phyloP scores from a whole-genome alignment of 2,888 invertebrate genomes.

The Idaea straminata region DNA sequence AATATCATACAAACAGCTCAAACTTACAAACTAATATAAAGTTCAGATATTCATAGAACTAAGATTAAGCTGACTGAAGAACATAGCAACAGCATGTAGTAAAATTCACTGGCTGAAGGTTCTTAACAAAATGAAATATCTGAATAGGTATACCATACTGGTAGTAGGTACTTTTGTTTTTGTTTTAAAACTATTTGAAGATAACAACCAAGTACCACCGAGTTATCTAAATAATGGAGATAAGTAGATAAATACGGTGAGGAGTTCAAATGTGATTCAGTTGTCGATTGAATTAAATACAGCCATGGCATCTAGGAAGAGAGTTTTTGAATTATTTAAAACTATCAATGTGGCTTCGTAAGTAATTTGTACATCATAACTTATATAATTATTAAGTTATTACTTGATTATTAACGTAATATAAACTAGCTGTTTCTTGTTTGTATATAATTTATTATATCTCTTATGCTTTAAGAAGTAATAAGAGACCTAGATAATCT shows the following conservation, averaged over 20 bases:
- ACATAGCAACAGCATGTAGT: too few species aligned
- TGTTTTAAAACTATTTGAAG: not conserved
- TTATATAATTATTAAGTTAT: not conserved
- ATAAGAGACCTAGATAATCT: not conserved
- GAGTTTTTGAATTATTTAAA: slow-evolving; percentile 83
- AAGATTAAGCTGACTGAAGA: too few species aligned
- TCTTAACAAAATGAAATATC: too few species aligned
- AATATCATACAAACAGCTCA: too few species aligned
- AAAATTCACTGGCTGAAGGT: too few species aligned
- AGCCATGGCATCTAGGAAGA: slow-evolving; percentile 57
- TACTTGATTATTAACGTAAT: not conserved
- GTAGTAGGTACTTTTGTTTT: not conserved
- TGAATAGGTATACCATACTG: not conserved
- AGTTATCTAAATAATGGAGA: slow-evolving; percentile 1
- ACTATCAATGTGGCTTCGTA: slow-evolving; percentile 84
- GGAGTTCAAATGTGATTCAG: slow-evolving; percentile 17
- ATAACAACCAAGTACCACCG: not conserved
- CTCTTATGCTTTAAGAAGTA: not conserved
- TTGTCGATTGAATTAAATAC: slow-evolving; percentile 2
- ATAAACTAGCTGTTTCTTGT: slow-evolving; percentile 3
- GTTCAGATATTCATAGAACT: too few species aligned
- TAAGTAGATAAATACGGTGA: slow-evolving; percentile 7
- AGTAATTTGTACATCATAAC: slow-evolving; percentile 53
- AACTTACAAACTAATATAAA: too few species aligned
- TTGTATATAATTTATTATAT: slow-evolving; percentile 7